phyloP scores from a whole-genome alignment of 2,888 invertebrate genomes.

The Biston betularia region DNA sequence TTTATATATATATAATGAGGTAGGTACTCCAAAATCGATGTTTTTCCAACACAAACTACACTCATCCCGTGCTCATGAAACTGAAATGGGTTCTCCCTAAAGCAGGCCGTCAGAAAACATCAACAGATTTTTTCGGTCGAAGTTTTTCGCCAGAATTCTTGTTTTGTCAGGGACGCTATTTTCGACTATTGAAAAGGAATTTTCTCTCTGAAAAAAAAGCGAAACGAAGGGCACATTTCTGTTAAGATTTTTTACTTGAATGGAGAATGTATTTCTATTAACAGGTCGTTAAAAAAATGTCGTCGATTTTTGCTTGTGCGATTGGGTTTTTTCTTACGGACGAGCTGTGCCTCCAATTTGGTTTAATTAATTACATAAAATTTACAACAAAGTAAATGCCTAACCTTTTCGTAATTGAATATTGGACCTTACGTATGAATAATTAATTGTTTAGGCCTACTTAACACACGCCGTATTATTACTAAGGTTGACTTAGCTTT shows the following conservation, averaged over 20 bases:
- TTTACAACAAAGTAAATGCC: neutral
- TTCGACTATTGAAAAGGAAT: constrained; percentile 28
- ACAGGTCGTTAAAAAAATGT: constrained; percentile 22
- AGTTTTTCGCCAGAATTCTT: constrained; percentile 19
- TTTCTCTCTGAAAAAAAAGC: constrained; percentile 23
- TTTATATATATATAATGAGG: no score
- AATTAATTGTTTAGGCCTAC: neutral
- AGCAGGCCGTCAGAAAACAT: constrained; percentile 20
- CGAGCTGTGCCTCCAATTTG: constrained; percentile 5
- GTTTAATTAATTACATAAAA: constrained; percentile 11
- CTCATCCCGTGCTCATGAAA: neutral
- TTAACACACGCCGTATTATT: neutral
- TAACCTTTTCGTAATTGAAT: neutral
- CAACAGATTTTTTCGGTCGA: constrained; percentile 18
- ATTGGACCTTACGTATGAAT: neutral
- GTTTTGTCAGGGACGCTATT: constrained; percentile 18
- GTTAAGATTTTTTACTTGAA: constrained; percentile 32
- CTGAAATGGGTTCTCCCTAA: constrained; percentile 11
- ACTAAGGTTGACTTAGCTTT: neutral
- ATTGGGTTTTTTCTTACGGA: constrained; percentile 13
- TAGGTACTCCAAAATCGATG: no score
- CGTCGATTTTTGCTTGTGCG: constrained; percentile 25
- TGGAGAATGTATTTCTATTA: constrained; percentile 31
- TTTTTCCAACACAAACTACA: neutral
- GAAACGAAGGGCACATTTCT: constrained; percentile 26